These are phyloP conservation scores for Portevinia maculata DNA, from an alignment of 2,888 invertebrate genomes.

Conservation along the genomic window DNA sequence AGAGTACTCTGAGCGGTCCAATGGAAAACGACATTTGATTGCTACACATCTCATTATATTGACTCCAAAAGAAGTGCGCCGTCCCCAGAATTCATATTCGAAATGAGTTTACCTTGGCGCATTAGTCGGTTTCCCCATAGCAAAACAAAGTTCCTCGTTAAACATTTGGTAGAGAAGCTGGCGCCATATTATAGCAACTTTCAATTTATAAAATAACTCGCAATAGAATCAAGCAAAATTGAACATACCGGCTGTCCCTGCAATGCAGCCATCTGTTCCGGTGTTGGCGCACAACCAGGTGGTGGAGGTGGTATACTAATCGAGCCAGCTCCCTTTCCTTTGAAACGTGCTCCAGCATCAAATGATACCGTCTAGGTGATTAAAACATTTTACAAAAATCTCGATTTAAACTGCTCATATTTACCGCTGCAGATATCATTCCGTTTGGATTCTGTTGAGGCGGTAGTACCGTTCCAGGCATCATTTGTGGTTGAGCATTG, in stretches of 20 bases:
- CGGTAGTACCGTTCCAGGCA: conserved; percentile 26
- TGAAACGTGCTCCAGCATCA: conserved; percentile 75
- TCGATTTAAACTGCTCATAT: neutral
- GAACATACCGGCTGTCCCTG: conserved; percentile 80
- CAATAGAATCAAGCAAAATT: too few relatives aligned
- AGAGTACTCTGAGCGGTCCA: too few relatives aligned
- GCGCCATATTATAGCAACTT: too few relatives aligned
- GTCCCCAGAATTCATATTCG: too few relatives aligned
- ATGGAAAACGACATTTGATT: too few relatives aligned
- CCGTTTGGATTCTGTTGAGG: conserved; percentile 34
- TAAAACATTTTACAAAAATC: neutral
- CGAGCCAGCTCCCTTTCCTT: conserved; percentile 76
- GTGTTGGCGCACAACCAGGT: conserved; percentile 81
- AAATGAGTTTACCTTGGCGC: too few relatives aligned
- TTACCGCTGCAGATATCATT: conserved; percentile 40
- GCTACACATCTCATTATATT: too few relatives aligned
- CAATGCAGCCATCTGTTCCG: conserved; percentile 81
- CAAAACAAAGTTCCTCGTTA: too few relatives aligned
- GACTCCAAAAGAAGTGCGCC: too few relatives aligned
- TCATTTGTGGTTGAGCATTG: conserved; percentile 52
- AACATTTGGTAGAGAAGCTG: too few relatives aligned
- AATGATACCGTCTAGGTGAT: conserved; percentile 67
- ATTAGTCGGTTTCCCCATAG: too few relatives aligned
- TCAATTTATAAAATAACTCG: too few relatives aligned
- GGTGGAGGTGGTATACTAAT: conserved; percentile 81